A percentile compares a stretch with the other conserved stretches of the same genome.
phyloP scores from a whole-genome alignment of 1,140 invertebrate species.

The Brachionus koreanus region DNA sequence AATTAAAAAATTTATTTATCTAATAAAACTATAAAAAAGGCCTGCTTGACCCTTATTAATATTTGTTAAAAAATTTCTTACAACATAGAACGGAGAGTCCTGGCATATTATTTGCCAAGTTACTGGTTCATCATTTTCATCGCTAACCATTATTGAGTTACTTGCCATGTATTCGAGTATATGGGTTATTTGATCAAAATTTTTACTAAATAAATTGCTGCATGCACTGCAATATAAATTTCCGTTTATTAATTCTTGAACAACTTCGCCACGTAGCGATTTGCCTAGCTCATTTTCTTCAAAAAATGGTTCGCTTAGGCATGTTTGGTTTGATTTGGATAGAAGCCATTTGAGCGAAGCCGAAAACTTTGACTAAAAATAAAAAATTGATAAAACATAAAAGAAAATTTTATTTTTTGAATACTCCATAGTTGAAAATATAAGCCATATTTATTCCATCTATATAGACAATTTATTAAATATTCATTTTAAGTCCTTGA shows the following conservation, averaged over 20 bases:
- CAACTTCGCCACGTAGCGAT: background rate
- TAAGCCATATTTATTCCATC: constrained; percentile 20
- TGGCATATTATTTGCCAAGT: constrained; percentile 7
- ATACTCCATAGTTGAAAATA: constrained; percentile 42
- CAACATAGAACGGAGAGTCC: constrained; percentile 33
- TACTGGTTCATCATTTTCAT: constrained; percentile 39
- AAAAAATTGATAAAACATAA: background rate
- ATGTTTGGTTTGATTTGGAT: background rate
- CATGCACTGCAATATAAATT: constrained; percentile 32
- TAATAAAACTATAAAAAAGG: background rate
- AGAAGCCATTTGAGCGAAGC: constrained; percentile 38
- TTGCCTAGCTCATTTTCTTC: constrained; percentile 43
- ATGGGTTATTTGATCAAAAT: background rate
- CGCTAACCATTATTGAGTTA: background rate
- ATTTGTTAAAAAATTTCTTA: background rate
- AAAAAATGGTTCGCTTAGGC: constrained; percentile 24
- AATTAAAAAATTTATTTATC: background rate
- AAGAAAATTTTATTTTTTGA: background rate
- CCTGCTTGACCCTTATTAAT: too few species aligned
- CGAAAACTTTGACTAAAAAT: constrained; percentile 33
- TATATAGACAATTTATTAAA: background rate
- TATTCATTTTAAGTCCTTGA: background rate
- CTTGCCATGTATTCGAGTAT: background rate
- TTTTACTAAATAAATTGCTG: background rate
- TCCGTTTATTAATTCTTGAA: constrained; percentile 14